Conservation (phyloP, 1,140 invertebrate species). For the Trichomalopsis sarcophagae region DNA sequence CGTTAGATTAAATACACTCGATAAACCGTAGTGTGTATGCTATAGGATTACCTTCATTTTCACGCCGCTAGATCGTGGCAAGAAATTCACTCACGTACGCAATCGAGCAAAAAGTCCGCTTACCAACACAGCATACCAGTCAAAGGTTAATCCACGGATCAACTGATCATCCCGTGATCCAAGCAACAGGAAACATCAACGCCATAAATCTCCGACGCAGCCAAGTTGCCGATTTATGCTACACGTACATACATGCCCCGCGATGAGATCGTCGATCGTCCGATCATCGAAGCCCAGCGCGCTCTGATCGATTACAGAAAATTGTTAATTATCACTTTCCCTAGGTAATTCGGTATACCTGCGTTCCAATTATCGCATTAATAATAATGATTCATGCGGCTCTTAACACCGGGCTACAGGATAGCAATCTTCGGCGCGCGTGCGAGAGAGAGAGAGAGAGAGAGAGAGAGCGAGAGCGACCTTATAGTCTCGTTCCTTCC, state of each 20-base stretch:
- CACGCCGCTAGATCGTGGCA: too few species aligned
- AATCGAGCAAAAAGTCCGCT: too few species aligned
- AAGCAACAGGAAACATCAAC: slow-evolving; percentile 23
- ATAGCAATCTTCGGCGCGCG: slow-evolving; percentile 44
- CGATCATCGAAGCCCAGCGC: slow-evolving; percentile 26
- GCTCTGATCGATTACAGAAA: slow-evolving; percentile 52
- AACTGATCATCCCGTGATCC: slow-evolving; percentile 5
- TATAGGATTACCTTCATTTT: too few species aligned
- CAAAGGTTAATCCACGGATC: slow-evolving; percentile 26
- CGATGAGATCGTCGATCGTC: neutral
- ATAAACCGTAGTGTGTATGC: too few species aligned
- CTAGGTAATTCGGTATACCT: slow-evolving; percentile 48
- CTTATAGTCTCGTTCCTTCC: neutral
- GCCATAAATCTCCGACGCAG: slow-evolving; percentile 29
- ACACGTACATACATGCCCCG: neutral
- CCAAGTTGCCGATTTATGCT: slow-evolving; percentile 29
- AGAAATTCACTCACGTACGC: too few species aligned
- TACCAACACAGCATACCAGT: neutral
- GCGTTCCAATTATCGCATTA: slow-evolving; percentile 53
- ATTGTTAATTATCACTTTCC: slow-evolving; percentile 54
- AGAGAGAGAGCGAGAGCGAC: neutral
- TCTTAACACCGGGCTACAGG: slow-evolving; percentile 50
- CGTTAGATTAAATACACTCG: too few species aligned
- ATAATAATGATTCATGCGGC: slow-evolving; percentile 52
- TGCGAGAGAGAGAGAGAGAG: neutral